Conservation (phyloP, 1,140 invertebrate species). For the Rhyacophila brunnea region DNA sequence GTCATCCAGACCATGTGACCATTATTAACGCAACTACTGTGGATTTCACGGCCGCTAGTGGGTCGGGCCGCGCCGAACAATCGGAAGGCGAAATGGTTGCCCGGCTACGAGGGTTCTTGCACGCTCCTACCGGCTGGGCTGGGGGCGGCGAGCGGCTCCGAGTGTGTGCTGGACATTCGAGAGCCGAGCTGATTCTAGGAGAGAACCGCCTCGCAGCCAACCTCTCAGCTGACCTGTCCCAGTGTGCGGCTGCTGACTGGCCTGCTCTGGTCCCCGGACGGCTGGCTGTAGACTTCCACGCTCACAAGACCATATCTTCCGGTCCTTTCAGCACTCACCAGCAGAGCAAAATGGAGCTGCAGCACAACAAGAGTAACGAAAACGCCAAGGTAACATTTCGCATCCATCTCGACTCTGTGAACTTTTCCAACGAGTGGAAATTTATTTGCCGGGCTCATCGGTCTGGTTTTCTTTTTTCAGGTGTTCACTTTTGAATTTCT, state of each 20-base stretch:
- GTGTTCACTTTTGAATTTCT: conserved; percentile 86
- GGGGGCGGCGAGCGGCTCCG: conserved; percentile 65
- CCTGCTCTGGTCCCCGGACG: conserved; percentile 53
- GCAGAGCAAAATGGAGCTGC: conserved; percentile 78
- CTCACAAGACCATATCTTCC: conserved; percentile 56
- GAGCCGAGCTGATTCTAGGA: conserved; percentile 58
- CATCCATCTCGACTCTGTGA: no score
- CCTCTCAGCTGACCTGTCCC: conserved; percentile 64
- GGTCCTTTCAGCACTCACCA: conserved; percentile 57
- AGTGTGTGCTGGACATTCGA: conserved; percentile 71
- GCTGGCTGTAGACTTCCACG: conserved; percentile 71
- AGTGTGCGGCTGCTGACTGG: conserved; percentile 63
- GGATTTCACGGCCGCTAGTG: conserved; percentile 68
- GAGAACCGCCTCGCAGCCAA: conserved; percentile 61
- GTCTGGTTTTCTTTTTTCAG: conserved; percentile 47
- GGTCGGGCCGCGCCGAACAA: conserved; percentile 64
- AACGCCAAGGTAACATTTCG: conserved; percentile 63
- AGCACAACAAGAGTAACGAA: conserved; percentile 68
- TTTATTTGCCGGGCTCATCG: no score
- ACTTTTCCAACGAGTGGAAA: no score
- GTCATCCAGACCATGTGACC: conserved; percentile 80
- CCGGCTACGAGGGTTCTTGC: conserved; percentile 74
- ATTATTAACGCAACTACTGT: conserved; percentile 83
- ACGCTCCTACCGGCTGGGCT: conserved; percentile 70
- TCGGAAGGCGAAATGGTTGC: conserved; percentile 72